A percentile compares a stretch with the other conserved stretches of the same genome.
Evolutionary conservation across 2,797 vertebrate species (phyloP).

Genomic region (Falco concolor): DNA sequence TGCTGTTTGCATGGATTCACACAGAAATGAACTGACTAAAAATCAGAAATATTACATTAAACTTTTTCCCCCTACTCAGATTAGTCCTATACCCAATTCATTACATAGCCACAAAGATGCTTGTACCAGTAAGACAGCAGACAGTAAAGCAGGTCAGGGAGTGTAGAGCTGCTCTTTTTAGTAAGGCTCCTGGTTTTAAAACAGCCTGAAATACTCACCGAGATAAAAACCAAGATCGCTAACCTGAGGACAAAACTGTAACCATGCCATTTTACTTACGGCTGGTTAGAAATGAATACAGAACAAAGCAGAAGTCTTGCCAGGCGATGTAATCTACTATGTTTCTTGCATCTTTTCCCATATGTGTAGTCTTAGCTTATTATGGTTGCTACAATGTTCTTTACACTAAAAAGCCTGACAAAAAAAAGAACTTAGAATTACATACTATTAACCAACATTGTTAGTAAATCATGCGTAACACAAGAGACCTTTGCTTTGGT

Average conservation of each 20-base stretch:
- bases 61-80: neutral
- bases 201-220: neutral
- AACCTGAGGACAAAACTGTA: neutral
- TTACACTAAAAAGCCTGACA: neutral
- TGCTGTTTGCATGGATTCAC: neutral
- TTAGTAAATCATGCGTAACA: neutral
- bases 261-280: neutral
- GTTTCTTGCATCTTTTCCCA: neutral
- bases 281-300: neutral
- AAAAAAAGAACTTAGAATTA: neutral
- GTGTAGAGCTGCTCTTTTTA: neutral
- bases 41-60: neutral
- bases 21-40: neutral
- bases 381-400: neutral
- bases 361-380: neutral
- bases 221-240: neutral
- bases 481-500: neutral
- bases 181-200: neutral
- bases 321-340: slow-evolving; percentile 16
- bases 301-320: neutral
- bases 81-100: neutral
- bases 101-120: neutral
- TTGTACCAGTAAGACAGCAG: neutral
- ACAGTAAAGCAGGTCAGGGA: neutral
- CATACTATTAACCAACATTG: neutral